These are phyloP conservation scores for Tonatia bakeri DNA, from an alignment of 2,113 vertebrate species.

Conservation along the genomic window DNA sequence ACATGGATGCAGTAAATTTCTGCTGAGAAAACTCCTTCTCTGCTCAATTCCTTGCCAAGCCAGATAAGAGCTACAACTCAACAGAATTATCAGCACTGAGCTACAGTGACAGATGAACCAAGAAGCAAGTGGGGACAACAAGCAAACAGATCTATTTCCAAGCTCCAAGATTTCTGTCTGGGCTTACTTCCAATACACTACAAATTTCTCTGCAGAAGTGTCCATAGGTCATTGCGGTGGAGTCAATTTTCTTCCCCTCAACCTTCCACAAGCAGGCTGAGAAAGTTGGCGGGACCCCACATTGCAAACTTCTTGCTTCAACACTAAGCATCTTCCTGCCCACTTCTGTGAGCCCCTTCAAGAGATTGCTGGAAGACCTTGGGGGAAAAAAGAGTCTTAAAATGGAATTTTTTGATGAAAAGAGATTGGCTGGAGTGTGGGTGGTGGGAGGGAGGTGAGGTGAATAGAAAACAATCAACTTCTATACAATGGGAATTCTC, in stretches of 20 bases:
- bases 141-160: background rate
- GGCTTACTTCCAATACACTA: too few relatives aligned
- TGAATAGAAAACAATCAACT: background rate
- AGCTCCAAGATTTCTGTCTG: background rate
- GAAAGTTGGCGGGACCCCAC: background rate
- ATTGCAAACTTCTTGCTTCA: background rate
- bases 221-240: background rate
- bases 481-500: background rate
- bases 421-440: background rate
- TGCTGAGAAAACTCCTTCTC: background rate
- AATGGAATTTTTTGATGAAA: background rate
- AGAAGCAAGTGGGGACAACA: background rate
- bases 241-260: background rate
- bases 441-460: fast-evolving
- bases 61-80: background rate
- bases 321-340: background rate
- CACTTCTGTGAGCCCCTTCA: background rate
- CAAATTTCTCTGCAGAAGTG: too few relatives aligned
- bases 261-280: background rate
- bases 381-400: background rate
- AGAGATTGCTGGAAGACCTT: background rate
- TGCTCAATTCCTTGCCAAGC: background rate
- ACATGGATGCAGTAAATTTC: background rate
- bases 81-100: background rate
- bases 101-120: conserved; percentile 41